Evolutionary conservation across 1,140 invertebrate species (phyloP).

Genomic region (Drosophila leontia): DNA sequence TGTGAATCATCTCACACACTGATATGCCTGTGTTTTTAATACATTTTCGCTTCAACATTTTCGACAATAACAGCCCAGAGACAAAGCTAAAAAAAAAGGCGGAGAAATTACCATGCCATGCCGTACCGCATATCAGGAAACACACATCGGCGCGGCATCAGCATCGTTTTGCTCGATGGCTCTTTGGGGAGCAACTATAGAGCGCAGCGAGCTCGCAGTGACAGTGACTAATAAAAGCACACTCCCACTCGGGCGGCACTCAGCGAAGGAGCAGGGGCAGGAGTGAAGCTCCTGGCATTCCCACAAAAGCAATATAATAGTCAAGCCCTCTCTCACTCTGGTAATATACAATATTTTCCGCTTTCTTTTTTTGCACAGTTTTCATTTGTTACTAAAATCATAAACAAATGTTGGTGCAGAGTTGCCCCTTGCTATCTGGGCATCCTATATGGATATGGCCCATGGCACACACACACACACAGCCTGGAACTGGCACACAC

Average conservation of each 20-base stretch:
- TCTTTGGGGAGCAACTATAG: slow-evolving; percentile 77
- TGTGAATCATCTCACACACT: not conserved
- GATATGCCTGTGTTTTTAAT: slow-evolving; percentile 64
- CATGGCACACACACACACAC: slow-evolving; percentile 41
- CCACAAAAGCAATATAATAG: slow-evolving; percentile 80
- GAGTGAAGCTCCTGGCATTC: slow-evolving; percentile 5
- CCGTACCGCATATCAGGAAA: slow-evolving; percentile 64
- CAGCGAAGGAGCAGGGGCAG: not conserved
- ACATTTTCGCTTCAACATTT: slow-evolving; percentile 61
- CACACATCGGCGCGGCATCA: slow-evolving; percentile 56
- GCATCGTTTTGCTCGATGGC: slow-evolving; percentile 74
- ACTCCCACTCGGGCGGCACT: slow-evolving; percentile 25
- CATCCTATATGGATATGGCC: slow-evolving; percentile 43
- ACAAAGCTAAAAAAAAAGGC: slow-evolving; percentile 15
- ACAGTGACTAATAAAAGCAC: slow-evolving; percentile 78
- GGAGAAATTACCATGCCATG: slow-evolving; percentile 50
- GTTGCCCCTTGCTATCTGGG: slow-evolving; percentile 48
- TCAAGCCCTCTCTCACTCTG: slow-evolving; percentile 44
- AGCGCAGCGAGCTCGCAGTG: slow-evolving; percentile 42
- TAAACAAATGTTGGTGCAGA: slow-evolving; percentile 59
- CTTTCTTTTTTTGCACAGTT: slow-evolving; percentile 71
- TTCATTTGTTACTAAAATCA: slow-evolving; percentile 79
- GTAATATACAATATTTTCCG: slow-evolving; percentile 79
- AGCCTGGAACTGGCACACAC: too few species aligned
- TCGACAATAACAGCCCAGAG: slow-evolving; percentile 45